These are phyloP conservation scores for Larimichthys crocea DNA, from an alignment of 2,113 vertebrate genomes.

Conservation along the genomic window DNA sequence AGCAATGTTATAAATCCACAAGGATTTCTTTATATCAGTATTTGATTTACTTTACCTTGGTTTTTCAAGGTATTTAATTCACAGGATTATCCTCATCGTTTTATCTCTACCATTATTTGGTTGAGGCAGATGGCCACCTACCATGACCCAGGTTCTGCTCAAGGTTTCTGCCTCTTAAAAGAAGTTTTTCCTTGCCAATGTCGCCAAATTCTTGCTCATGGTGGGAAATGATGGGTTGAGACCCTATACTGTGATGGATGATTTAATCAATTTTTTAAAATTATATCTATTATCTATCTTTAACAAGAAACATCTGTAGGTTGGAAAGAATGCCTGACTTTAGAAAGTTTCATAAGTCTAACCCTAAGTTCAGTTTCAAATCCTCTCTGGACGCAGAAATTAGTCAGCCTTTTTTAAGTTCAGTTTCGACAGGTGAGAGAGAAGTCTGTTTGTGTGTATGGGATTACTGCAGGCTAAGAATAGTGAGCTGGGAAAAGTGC, in stretches of 20 bases:
- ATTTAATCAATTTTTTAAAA: neutral
- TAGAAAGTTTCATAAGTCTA: no score
- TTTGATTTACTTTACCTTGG: neutral
- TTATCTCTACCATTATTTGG: no score
- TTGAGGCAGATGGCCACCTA: no score
- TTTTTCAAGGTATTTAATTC: neutral
- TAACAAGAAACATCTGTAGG: neutral
- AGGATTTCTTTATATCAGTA: neutral
- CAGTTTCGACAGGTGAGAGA: conserved; percentile 35
- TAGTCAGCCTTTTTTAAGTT: neutral
- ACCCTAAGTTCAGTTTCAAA: neutral
- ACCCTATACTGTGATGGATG: neutral
- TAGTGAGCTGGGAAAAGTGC: conserved; percentile 41
- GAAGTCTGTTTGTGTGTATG: conserved; percentile 39
- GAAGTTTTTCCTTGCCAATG: no score
- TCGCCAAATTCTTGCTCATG: no score
- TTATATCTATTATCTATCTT: no score
- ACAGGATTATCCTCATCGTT: neutral
- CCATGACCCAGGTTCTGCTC: no score
- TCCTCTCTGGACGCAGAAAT: neutral
- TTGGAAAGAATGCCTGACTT: neutral
- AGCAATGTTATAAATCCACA: neutral
- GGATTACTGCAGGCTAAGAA: conserved; percentile 67
- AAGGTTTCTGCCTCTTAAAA: no score
- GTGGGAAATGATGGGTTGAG: no score